Evolutionary conservation across 2,888 invertebrate species (phyloP), one percentile per base, ranked within the genome.

Genomic region (Drosophila subquinaria): DNA sequence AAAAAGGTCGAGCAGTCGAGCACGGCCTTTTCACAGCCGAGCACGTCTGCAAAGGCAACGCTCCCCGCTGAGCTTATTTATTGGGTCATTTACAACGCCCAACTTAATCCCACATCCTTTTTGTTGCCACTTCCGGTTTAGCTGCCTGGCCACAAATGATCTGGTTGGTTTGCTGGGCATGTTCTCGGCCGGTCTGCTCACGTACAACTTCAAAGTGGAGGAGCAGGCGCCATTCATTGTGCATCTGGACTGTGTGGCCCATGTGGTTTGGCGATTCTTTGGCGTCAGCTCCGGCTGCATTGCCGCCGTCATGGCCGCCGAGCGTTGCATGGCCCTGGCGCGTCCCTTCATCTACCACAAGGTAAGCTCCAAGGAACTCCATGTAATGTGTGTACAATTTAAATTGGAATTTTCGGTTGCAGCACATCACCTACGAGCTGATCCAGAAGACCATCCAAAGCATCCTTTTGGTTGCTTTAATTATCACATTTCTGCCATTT

Each of bases 281-380:
- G 97, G 97, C 53, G 94, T 97, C 68, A 97, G 97, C 89, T 97
- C 97, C 80, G 97, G 97, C 47, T 96, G 97, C 93, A 97, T 97
- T 84, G 97, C 97, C 23, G 95, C 97, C 89, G 96, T 97, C 65
- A 97, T 97, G 97, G 97, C 97, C 11, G 94, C 96, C 38, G 97
- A 97, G 93, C 94, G 97, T 78, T 97, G 96, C 95, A 94, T 97
- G 89, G 97, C 97, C 23, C 94, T 97, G 81, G 97, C 97, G 11
- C 94, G 96, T 79, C 97, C 97, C 42, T 97, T 97, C 93, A 94
- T 96, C 84, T 97, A 97, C 92, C 97, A 97, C 92, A 97, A 97
- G 96, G 97, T 97, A 65, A 59, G 79, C 23, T 15, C 10, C 5
- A n/a, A 13, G 35, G 10, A 17, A 0, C 13, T 23, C 8, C 27